Evolutionary conservation across 2,888 invertebrate genomes (phyloP), one percentile per base, ranked within the genome.

Genomic region (Glaucopsyche alexis): DNA sequence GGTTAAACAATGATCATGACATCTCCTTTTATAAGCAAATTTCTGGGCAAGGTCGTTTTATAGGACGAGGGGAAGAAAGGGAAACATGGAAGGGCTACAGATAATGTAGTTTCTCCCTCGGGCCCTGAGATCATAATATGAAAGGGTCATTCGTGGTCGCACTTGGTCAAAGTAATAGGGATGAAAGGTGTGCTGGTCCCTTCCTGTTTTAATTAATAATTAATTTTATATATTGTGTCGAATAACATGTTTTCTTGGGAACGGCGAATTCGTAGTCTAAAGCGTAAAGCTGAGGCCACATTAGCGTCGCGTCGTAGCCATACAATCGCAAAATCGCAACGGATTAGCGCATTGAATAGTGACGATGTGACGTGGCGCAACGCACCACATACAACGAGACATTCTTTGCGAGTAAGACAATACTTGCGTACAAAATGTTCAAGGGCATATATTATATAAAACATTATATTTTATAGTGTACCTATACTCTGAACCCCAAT

Each of bases 101-200:
- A 45, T 67, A 45, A 45, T 16, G 45, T 66, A 66, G 66, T 42
- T 42, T 16, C 45, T 67, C 45, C 67, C 42, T 45, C 19, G 67
- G 45, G 67, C 42, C 11, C 45, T 45, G 67, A 67, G 67, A 42
- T 67, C 40, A 45, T 42, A 29, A 29, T 29, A 67, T 67, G 45
- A 67, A 67, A 67, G 67, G 67, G 16, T 45, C 19, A 67, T 45
- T 45, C 19, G 19, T 67, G 45, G 45, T 4, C 45, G 11, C 66
- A 42, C 67, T 60, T 60, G 45, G 67, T 45, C 45, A 13, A 66
- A 42, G 40, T 67, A 67, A 67, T 67, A 66, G 42, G 66, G 67
- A 67, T 45, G 67, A 42, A 67, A 67, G 42, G 42, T 67, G 45
- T 40, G n/a, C 66, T 1, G 29, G 29, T 60, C 29, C 60, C 60